These are phyloP conservation scores for Trichogramma evanescens DNA, from an alignment of 2,888 invertebrate genomes.

Conservation along the genomic window DNA sequence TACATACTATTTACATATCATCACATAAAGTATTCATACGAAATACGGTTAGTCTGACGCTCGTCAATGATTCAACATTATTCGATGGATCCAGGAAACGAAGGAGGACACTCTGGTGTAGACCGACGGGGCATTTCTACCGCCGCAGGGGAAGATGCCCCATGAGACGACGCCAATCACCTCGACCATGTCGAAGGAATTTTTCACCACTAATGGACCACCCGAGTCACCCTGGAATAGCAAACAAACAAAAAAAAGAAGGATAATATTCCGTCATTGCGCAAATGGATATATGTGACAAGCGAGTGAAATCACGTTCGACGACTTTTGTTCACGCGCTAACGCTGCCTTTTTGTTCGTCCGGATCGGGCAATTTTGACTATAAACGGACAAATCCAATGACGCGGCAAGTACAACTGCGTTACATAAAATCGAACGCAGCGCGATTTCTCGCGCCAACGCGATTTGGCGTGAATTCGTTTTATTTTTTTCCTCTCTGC, in stretches of 20 bases:
- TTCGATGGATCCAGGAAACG: constrained; percentile 37
- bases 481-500: too few relatives aligned
- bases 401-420: too few relatives aligned
- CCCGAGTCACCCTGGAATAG: constrained; percentile 43
- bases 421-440: too few relatives aligned
- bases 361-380: too few relatives aligned
- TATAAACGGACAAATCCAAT: too few relatives aligned
- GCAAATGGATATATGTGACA: neutral
- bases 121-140: constrained; percentile 39
- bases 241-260: neutral
- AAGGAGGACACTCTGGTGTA: constrained; percentile 42
- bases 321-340: too few relatives aligned
- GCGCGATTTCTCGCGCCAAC: too few relatives aligned
- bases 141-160: constrained; percentile 44
- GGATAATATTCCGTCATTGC: neutral
- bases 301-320: too few relatives aligned
- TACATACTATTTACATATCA: neutral
- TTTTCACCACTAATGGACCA: constrained; percentile 38
- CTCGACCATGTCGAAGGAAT: constrained; percentile 32
- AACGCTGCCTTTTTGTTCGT: too few relatives aligned
- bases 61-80: constrained; percentile 21
- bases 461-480: too few relatives aligned
- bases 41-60: neutral
- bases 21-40: too few relatives aligned
- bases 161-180: constrained; percentile 45